Evolutionary conservation across 2,888 invertebrate species (phyloP).

Genomic region (Ochropleura leucogaster): DNA sequence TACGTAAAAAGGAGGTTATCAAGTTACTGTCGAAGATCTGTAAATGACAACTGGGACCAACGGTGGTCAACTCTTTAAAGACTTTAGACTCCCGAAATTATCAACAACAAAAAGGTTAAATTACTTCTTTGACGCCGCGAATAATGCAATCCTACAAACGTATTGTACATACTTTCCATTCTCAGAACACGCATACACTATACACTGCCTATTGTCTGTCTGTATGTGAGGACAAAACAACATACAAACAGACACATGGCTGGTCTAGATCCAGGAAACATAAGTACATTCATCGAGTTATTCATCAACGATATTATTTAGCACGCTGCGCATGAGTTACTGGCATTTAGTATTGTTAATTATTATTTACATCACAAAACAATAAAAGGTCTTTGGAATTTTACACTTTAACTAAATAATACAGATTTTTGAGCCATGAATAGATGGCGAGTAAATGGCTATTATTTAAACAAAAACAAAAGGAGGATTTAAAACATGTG

Average conservation of each 20-base stretch:
- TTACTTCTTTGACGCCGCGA: background rate
- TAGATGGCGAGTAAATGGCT: background rate
- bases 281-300: constrained; percentile 15
- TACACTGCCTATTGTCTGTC: constrained; percentile 43
- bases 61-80: background rate
- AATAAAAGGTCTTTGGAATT: background rate
- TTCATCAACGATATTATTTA: constrained; percentile 36
- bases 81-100: background rate
- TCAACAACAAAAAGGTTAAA: background rate
- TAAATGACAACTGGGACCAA: background rate
- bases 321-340: constrained; percentile 8
- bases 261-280: constrained; percentile 15
- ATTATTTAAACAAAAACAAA: background rate
- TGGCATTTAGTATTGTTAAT: background rate
- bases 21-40: background rate
- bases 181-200: constrained; percentile 41
- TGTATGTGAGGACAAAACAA: constrained; percentile 38
- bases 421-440: background rate
- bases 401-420: constrained; percentile 1
- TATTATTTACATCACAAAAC: constrained; percentile 5
- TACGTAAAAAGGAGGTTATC: background rate
- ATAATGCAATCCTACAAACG: constrained; percentile 12
- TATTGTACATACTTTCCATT: constrained; percentile 43
- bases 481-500: background rate
- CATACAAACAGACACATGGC: constrained; percentile 32